Evolutionary conservation across 2,888 invertebrate genomes (phyloP), one percentile per base, ranked within the genome.

Genomic region (Silvanus unidentatus): DNA sequence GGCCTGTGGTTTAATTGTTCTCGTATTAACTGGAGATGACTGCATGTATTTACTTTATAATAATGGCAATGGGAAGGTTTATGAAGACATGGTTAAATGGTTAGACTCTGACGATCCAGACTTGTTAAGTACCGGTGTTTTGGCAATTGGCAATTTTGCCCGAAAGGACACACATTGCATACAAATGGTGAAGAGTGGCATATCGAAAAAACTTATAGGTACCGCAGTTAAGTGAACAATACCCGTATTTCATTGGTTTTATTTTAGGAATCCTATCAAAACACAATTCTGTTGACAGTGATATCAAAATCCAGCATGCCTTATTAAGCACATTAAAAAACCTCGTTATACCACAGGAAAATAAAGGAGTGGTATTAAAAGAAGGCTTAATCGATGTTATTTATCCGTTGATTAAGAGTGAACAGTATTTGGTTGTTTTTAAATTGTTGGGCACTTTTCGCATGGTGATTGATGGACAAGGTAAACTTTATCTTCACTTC

Each of bases 61-160:
- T 35, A 79, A 84, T 40, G 86, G 88, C 0, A 72, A 77, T n/a
- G 88, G 89, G 0, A 74, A 75, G 52, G 84, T 82, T 8, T 93
- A 83, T 68, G 73, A 71, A 58, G 84, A 79, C 66, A 81, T 87
- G 73, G 77, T 88, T 40, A 75, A 77, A 27, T 94, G 93, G 93
- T 73, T 94, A 52, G 79, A 83, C 46, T 80, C 83, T 0, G 71
- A 77, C 14, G 83, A 88, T 65, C 79, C 81, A 49, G 86, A 88
- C 66, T 73, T 94, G 14, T 75, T 88, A 60, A 81, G 85, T n/a
- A 86, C 91, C 0, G 91, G 88, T 0, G 84, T 91, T 2, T 73
- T 93, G 50, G 90, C 91, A 0, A 77, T 93, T 54, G 93, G 91
- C 1, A 94, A 94, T 75, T 93, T 94, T 71, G 93, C 93, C 0